Evolutionary conservation across 2,888 invertebrate species (phyloP).

Genomic region (Hypena proboscidalis): DNA sequence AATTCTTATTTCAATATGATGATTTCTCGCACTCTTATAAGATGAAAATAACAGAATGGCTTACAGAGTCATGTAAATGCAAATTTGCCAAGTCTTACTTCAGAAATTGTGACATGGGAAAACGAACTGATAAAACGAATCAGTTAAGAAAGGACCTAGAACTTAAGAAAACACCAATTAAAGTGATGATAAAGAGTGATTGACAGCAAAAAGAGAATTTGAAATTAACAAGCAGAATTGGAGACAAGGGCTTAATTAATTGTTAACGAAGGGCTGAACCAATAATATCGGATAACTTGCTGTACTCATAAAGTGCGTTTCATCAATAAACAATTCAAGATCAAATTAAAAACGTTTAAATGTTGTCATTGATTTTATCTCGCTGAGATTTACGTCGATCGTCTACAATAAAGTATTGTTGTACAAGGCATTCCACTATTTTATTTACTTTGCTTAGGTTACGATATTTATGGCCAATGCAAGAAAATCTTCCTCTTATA

Average conservation of each 20-base stretch:
- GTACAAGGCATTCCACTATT: background rate
- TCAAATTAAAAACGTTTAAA: conserved; percentile 1
- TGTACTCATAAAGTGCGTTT: background rate
- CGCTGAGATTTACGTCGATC: background rate
- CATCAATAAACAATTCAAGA: conserved; percentile 4
- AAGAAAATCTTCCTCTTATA: too few species aligned
- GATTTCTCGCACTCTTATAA: too few species aligned
- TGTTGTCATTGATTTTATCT: conserved; percentile 1
- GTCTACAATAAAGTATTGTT: background rate
- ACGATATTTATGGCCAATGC: too few species aligned
- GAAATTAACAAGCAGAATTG: background rate
- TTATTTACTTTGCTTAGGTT: too few species aligned
- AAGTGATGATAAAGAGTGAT: background rate
- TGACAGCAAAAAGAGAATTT: background rate
- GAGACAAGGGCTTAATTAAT: background rate
- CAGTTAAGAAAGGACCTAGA: too few species aligned
- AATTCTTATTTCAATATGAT: too few species aligned
- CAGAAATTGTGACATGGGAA: too few species aligned
- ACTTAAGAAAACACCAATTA: too few species aligned
- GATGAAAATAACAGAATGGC: too few species aligned
- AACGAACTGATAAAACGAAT: too few species aligned
- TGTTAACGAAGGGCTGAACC: background rate
- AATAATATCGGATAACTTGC: background rate
- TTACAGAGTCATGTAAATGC: too few species aligned
- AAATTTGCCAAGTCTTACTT: too few species aligned